phyloP scores from a whole-genome alignment of 2,888 invertebrate species.

The Geophilus truncorum region DNA sequence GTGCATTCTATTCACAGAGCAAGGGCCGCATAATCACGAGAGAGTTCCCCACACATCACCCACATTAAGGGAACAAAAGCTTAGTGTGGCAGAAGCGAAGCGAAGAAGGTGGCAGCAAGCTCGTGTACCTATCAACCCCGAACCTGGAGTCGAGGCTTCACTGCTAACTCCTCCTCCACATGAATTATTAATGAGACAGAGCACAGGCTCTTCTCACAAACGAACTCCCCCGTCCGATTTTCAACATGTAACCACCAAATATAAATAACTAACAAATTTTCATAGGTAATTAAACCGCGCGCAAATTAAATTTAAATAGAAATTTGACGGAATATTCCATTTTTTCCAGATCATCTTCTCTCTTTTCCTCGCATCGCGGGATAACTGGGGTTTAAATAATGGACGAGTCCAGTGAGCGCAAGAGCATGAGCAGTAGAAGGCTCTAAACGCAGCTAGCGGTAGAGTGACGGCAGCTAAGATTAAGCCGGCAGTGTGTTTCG shows the following conservation, averaged over 20 bases:
- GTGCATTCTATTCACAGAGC: background rate
- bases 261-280: background rate
- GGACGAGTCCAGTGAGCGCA: background rate
- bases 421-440: slow-evolving; percentile 21
- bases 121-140: background rate
- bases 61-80: background rate
- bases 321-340: background rate
- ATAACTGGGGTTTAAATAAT: background rate
- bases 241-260: background rate
- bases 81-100: background rate
- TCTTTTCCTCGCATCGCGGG: background rate
- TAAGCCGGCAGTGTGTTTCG: slow-evolving; percentile 23
- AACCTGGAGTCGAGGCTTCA: slow-evolving; percentile 5
- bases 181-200: slow-evolving; percentile 12
- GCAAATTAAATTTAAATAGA: no score
- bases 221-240: background rate
- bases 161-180: slow-evolving; percentile 8
- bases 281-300: background rate
- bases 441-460: slow-evolving; percentile 11
- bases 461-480: slow-evolving; percentile 21
- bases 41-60: background rate
- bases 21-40: background rate
- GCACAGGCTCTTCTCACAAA: slow-evolving; percentile 11
- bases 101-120: background rate
- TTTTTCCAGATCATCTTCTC: background rate